Conservation (phyloP, 1,140 invertebrate genomes). For the Brachionus sp. region DNA sequence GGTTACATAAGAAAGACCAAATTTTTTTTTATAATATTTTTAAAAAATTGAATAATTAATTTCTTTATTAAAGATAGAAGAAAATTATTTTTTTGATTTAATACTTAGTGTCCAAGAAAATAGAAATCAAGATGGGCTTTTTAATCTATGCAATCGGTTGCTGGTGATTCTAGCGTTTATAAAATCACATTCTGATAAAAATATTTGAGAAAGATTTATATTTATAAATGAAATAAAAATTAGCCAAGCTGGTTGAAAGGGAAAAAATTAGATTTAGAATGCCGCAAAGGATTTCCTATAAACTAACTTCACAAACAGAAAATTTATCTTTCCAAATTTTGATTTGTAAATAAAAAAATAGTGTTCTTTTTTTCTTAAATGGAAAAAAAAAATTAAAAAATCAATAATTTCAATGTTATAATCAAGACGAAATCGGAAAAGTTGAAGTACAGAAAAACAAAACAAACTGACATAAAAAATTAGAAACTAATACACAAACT, state of each 20-base stretch:
- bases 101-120: no score
- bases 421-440: slow-evolving; percentile 7
- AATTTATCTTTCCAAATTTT: not conserved
- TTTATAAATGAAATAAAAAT: not conserved
- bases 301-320: not conserved
- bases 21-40: no score
- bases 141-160: no score
- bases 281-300: not conserved
- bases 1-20: no score
- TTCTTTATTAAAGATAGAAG: no score
- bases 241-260: not conserved
- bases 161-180: no score
- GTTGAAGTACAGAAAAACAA: not conserved
- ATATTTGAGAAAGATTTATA: not conserved
- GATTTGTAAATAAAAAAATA: not conserved
- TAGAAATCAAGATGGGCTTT: no score
- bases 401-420: slow-evolving; percentile 6
- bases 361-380: not conserved
- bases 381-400: not conserved
- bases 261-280: not conserved
- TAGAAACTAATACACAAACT: not conserved
- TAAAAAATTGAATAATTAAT: no score
- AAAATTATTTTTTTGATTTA: no score
- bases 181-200: no score
- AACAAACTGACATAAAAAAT: not conserved